Conservation (phyloP, 2,888 invertebrate genomes). For the Orthonychiurus folsomi region DNA sequence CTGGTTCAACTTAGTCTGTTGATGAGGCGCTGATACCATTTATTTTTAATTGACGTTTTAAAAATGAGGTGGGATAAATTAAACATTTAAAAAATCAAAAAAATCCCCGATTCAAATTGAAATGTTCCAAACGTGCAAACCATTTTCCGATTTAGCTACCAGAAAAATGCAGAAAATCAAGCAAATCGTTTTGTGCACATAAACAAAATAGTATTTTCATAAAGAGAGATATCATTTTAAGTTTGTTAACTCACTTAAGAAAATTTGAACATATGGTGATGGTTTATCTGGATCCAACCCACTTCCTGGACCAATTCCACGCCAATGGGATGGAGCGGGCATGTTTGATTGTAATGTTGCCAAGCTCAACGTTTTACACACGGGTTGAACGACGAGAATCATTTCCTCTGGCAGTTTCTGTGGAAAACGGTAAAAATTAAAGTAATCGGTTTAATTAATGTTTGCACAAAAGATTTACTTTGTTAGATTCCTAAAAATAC, state of each 20-base stretch:
- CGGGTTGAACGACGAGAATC: slow-evolving; percentile 60
- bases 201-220: too few relatives aligned
- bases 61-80: too few relatives aligned
- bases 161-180: too few relatives aligned
- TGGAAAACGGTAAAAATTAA: slow-evolving; percentile 34
- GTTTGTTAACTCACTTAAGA: slow-evolving; percentile 51
- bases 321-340: slow-evolving; percentile 62
- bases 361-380: slow-evolving; percentile 65
- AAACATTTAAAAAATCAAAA: too few relatives aligned
- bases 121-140: too few relatives aligned
- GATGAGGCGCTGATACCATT: too few relatives aligned
- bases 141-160: too few relatives aligned
- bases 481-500: not conserved
- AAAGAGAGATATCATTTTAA: not conserved
- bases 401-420: slow-evolving; percentile 65
- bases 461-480: not conserved
- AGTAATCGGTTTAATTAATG: slow-evolving; percentile 3
- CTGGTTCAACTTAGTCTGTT: too few relatives aligned
- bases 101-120: too few relatives aligned
- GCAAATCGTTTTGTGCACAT: too few relatives aligned
- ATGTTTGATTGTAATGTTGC: slow-evolving; percentile 76
- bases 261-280: slow-evolving; percentile 60
- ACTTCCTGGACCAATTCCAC: slow-evolving; percentile 44
- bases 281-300: slow-evolving; percentile 47
- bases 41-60: too few relatives aligned